Evolutionary conservation across 2,113 vertebrate genomes (phyloP).

Genomic region (Eulemur macaco): DNA sequence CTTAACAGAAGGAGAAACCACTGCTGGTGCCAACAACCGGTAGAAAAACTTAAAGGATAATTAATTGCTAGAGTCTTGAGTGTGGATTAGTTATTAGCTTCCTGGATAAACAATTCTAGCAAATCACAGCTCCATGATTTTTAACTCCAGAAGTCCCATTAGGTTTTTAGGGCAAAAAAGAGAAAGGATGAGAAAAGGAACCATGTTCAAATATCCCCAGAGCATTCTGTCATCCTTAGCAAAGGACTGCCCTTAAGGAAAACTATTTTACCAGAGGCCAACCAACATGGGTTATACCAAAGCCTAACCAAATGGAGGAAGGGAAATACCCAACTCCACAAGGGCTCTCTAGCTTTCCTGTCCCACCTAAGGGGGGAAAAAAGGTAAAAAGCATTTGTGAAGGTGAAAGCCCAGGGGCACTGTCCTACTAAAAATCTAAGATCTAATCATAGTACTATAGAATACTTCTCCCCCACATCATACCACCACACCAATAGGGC

Average conservation of each 20-base stretch:
- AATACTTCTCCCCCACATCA: not conserved
- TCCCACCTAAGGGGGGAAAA: not conserved
- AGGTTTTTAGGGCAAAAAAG: not conserved
- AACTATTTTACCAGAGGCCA: not conserved
- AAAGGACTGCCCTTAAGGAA: not conserved
- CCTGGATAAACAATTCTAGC: not conserved
- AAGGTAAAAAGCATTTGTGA: not conserved
- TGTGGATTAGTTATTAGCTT: not conserved
- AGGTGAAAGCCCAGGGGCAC: not conserved
- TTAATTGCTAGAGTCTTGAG: not conserved
- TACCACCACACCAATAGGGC: not conserved
- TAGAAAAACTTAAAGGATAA: not conserved
- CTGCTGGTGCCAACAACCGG: not conserved
- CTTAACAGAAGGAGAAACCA: not conserved
- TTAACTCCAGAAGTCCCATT: not conserved
- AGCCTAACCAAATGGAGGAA: not conserved
- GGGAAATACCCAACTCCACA: not conserved
- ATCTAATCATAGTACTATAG: not conserved
- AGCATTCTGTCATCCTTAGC: not conserved
- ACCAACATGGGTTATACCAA: not conserved
- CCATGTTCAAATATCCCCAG: not conserved
- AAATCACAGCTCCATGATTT: not conserved
- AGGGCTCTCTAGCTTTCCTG: not conserved
- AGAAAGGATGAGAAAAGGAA: not conserved
- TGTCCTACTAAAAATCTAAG: not conserved